These are phyloP conservation scores for Loriculus beryllinus DNA, from an alignment of 2,797 vertebrate species.

Conservation along the genomic window DNA sequence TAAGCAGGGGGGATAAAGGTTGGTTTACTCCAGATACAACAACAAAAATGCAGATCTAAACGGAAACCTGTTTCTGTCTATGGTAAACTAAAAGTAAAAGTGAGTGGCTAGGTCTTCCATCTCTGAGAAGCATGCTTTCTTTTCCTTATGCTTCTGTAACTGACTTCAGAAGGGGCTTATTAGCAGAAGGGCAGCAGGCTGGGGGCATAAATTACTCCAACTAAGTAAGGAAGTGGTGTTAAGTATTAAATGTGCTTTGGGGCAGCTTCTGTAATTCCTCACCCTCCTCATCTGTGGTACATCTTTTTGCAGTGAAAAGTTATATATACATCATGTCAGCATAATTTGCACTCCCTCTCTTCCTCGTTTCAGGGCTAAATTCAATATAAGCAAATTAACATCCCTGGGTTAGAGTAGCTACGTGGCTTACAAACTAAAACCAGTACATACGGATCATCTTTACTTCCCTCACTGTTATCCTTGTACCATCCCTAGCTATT, in stretches of 20 bases:
- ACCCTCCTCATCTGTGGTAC: background rate
- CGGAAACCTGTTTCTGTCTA: background rate
- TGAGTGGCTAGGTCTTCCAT: background rate
- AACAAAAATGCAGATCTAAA: background rate
- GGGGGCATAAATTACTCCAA: background rate
- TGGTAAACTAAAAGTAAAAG: slow-evolving; percentile 18
- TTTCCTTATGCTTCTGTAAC: background rate
- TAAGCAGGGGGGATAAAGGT: background rate
- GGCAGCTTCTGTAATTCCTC: background rate
- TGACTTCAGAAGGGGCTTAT: background rate
- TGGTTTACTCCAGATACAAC: background rate
- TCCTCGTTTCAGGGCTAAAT: background rate
- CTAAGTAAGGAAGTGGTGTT: background rate
- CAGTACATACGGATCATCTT: background rate
- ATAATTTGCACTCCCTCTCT: background rate
- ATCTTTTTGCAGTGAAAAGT: background rate
- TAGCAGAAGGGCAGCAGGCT: background rate
- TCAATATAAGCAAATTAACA: background rate
- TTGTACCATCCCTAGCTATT: background rate
- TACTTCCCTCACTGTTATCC: background rate
- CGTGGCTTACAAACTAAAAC: background rate
- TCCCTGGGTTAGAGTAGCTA: background rate
- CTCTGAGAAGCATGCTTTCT: background rate
- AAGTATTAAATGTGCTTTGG: slow-evolving; percentile 19
- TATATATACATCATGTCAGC: background rate